Conservation (phyloP, 1,140 invertebrate genomes). For the Artemia franciscana region DNA sequence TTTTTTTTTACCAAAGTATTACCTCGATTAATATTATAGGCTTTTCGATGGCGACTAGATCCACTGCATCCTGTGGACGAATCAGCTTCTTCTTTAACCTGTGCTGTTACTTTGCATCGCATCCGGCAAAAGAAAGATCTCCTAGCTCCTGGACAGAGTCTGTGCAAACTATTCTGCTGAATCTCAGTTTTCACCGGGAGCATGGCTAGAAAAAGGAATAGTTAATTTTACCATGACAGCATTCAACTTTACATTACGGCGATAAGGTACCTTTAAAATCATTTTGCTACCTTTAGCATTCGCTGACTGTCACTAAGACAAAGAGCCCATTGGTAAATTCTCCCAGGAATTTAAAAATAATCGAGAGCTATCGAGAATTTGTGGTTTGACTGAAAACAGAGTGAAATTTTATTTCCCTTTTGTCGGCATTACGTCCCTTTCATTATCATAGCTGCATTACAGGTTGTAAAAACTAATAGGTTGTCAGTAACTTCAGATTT, state of each 20-base stretch:
- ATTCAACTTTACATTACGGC: neutral
- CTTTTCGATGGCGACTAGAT: conserved; percentile 1
- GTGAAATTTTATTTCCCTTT: neutral
- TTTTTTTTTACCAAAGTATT: conserved; percentile 32
- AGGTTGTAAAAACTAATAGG: too few species aligned
- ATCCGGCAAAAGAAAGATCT: conserved; percentile 82
- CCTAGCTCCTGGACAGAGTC: conserved; percentile 60
- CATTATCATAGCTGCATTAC: too few species aligned
- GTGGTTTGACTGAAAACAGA: too few species aligned
- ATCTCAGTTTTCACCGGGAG: conserved; percentile 67
- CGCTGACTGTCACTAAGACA: too few species aligned
- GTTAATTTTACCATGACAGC: conserved; percentile 65
- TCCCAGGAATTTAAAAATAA: neutral
- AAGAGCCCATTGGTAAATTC: neutral
- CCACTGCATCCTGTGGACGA: conserved; percentile 32
- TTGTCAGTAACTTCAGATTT: too few species aligned
- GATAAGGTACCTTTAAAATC: too few species aligned
- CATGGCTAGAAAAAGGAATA: conserved; percentile 39
- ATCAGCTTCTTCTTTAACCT: conserved; percentile 49
- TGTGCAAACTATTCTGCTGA: conserved; percentile 36
- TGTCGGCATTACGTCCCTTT: too few species aligned
- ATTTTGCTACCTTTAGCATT: too few species aligned
- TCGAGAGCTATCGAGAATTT: neutral
- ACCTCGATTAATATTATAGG: conserved; percentile 21
- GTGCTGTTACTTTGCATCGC: conserved; percentile 38